A percentile compares a stretch with the other conserved stretches of the same genome.
These are phyloP conservation scores for Chrysochloris asiatica DNA, from an alignment of 2,113 vertebrate species.

Conservation along the genomic window DNA sequence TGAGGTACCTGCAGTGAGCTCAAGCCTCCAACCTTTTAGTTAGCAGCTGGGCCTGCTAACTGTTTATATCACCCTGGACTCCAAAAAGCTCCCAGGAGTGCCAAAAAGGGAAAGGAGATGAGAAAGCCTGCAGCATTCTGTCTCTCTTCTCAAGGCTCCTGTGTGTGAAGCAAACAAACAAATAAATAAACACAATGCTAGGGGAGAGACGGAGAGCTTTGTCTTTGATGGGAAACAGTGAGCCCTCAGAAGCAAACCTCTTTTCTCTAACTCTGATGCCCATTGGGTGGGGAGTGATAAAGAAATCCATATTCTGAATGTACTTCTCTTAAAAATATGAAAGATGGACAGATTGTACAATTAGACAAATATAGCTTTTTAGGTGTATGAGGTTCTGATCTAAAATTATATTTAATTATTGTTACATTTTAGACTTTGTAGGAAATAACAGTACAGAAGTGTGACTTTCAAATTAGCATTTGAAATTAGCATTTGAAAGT, in stretches of 20 bases:
- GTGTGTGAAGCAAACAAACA: neutral
- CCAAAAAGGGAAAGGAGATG: neutral
- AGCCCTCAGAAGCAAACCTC: neutral
- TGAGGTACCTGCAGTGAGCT: neutral
- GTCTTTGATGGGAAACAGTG: neutral
- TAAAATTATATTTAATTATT: constrained; percentile 80
- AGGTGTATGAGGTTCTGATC: constrained; percentile 60
- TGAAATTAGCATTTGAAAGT: constrained; percentile 79
- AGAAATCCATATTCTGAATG: neutral
- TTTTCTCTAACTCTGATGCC: neutral
- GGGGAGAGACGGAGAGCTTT: neutral
- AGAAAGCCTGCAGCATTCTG: neutral
- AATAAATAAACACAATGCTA: neutral
- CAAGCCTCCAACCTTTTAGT: neutral
- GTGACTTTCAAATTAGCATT: constrained; percentile 82
- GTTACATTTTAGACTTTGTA: constrained; percentile 77
- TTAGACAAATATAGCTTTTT: constrained; percentile 64
- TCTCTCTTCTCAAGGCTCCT: neutral
- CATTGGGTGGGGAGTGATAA: neutral
- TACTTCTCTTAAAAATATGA: constrained; percentile 58
- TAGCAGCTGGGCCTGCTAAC: neutral
- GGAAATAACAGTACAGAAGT: constrained; percentile 80
- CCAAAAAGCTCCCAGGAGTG: neutral
- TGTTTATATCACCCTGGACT: neutral
- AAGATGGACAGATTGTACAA: constrained; percentile 58